Conservation (phyloP, 2,797 vertebrate genomes). For the Otolemur crassicaudatus region DNA sequence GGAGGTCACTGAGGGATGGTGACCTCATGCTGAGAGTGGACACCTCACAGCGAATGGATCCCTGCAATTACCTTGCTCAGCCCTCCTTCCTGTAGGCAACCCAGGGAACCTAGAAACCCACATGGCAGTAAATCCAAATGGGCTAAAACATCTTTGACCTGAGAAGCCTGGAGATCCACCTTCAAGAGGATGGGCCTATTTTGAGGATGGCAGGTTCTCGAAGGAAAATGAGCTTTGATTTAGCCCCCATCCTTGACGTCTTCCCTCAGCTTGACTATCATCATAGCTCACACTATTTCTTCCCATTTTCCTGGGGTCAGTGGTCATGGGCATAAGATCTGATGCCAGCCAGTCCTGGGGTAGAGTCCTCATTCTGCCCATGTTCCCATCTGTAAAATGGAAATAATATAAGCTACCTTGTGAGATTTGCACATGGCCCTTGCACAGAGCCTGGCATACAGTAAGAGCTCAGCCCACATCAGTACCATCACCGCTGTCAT, state of each 20-base stretch:
- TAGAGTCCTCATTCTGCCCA: neutral
- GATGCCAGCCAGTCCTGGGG: neutral
- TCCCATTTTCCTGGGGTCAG: neutral
- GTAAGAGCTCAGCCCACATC: neutral
- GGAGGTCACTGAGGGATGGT: neutral
- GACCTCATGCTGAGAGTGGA: neutral
- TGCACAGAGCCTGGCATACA: neutral
- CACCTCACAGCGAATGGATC: neutral
- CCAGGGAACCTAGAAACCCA: neutral
- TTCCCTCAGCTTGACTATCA: too few relatives aligned
- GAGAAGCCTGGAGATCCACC: neutral
- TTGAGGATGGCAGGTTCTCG: neutral
- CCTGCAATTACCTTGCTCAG: neutral
- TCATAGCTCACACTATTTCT: neutral
- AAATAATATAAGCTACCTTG: too few relatives aligned
- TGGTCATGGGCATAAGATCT: neutral
- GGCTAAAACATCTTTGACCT: neutral
- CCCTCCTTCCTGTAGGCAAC: neutral
- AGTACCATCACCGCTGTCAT: rapidly evolving
- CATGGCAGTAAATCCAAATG: neutral
- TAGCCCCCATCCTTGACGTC: neutral
- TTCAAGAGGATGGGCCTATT: neutral
- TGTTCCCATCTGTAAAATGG: neutral
- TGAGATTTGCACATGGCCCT: neutral
- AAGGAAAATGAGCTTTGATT: neutral